Base-by-base conservation (phyloP, 2,888 invertebrate species). In the Nemapogon koenigi region DNA sequence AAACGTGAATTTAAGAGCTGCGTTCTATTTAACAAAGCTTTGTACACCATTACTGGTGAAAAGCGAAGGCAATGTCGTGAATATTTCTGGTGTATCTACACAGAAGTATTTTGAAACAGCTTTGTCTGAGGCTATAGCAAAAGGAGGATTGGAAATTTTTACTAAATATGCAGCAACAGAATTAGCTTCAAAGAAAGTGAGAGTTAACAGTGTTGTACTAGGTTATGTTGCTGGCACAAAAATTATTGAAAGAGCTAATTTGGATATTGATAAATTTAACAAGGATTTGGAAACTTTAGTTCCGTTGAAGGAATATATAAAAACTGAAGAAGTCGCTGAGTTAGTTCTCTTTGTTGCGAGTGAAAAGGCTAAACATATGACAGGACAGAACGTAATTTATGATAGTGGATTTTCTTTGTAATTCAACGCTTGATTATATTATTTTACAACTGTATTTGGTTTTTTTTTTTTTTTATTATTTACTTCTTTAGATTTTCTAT, bases 61-160 rank as follows among this genome's bases (percentile, higher is more conserved):
- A 55, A 80, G 84, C 0, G 85, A 89, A 62, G 91, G 91, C 14
- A 88, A 83, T 44, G 85, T 93, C 48, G 91, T 95, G 0, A 95
- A 94, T 62, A 89, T 95, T 1, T 94, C 94, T 2, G 92, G 92
- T 57, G 90, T 94, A 1, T 88, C 86, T 54, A 94, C 94, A 4
- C 69, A 90, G 11, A 78, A 92, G 55, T 83, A 94, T 46, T 94
- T 94, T 57, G 83, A 92, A 8, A 87, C 87, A 8, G 86, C 92
- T 2, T 61, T 94, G 38, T 87, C 91, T 0, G 96, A 96, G 58
- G 85, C 85, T 48, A 86, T 95, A 71, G 90, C 92, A 2, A 96
- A 96, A 71, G 81, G 90, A 28, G 91, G 92, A 2, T 67, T 95
- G 0, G 95, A 96, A 68, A 94, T 94, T 55, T 84, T 96, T 46